These are phyloP conservation scores for Characodon lateralis DNA, from an alignment of 2,797 vertebrate genomes.

Conservation along the genomic window DNA sequence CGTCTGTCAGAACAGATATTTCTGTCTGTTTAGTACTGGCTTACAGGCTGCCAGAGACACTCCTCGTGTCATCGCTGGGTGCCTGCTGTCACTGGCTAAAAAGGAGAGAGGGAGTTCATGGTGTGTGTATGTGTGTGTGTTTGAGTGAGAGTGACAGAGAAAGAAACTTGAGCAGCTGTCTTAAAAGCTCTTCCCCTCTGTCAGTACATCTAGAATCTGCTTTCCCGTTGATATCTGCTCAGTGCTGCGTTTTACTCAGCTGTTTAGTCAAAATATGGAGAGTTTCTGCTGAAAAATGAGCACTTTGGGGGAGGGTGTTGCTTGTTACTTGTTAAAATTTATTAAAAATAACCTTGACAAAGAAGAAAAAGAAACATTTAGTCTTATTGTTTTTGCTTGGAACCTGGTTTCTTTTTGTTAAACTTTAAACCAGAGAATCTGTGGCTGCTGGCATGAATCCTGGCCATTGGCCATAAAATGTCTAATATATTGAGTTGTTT, in stretches of 20 bases:
- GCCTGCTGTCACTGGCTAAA: constrained; percentile 83
- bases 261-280: constrained; percentile 38
- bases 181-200: constrained; percentile 68
- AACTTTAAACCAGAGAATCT: neutral
- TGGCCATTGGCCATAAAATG: neutral
- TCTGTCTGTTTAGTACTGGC: constrained; percentile 87
- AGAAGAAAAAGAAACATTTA: no score
- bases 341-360: constrained; percentile 10
- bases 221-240: constrained; percentile 45
- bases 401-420: neutral
- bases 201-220: constrained; percentile 65
- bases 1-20: constrained; percentile 88
- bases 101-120: constrained; percentile 70
- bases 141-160: constrained; percentile 62
- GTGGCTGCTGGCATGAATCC: neutral
- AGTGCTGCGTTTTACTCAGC: constrained; percentile 29
- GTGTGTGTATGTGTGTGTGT: constrained; percentile 37
- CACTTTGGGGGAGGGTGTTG: constrained; percentile 13
- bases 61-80: constrained; percentile 83
- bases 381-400: neutral
- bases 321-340: constrained; percentile 20
- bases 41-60: constrained; percentile 79
- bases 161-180: constrained; percentile 76
- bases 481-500: neutral
- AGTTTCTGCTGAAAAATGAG: constrained; percentile 28